These are phyloP conservation scores for Drosophila pectinifera DNA, from an alignment of 1,140 invertebrate species.

Conservation along the genomic window DNA sequence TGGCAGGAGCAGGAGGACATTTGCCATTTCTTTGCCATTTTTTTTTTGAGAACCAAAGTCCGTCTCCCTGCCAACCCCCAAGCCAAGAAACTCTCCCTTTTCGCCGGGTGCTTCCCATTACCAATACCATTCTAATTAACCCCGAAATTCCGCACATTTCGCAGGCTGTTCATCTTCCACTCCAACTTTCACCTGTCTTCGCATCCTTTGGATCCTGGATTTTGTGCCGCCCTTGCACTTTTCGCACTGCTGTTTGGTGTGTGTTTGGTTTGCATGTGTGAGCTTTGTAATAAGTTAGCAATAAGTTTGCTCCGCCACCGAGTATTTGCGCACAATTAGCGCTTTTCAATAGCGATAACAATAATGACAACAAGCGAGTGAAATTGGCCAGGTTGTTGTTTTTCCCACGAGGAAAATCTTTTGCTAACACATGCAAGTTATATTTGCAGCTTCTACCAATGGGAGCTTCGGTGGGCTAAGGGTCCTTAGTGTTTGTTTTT, in stretches of 20 bases:
- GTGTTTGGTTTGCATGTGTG: constrained; percentile 34
- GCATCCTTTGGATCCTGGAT: constrained; percentile 8
- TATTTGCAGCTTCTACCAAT: not conserved
- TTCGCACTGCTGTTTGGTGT: constrained; percentile 4
- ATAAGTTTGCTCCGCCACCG: constrained; percentile 45
- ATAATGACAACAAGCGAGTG: constrained; percentile 52
- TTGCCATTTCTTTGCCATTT: constrained; percentile 19
- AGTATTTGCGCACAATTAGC: constrained; percentile 79
- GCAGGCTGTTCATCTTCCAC: constrained; percentile 22
- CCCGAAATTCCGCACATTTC: constrained; percentile 43
- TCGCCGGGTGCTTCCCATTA: constrained; percentile 5
- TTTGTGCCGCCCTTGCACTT: constrained; percentile 38
- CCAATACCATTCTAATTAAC: constrained; percentile 63
- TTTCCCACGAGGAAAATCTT: constrained; percentile 19
- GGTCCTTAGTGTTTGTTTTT: not conserved
- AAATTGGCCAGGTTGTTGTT: constrained; percentile 46
- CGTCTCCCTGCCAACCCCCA: constrained; percentile 21
- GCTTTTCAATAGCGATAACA: constrained; percentile 65
- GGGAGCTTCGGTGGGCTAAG: not conserved
- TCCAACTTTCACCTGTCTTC: constrained; percentile 40
- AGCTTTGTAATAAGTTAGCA: constrained; percentile 36
- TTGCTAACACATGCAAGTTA: constrained; percentile 48
- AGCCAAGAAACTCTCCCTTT: constrained; percentile 13
- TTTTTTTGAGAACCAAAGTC: too few relatives aligned
- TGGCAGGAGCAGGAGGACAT: constrained; percentile 19